Evolutionary conservation across 2,113 vertebrate species (phyloP).

Genomic region (Chloebia gouldiae): DNA sequence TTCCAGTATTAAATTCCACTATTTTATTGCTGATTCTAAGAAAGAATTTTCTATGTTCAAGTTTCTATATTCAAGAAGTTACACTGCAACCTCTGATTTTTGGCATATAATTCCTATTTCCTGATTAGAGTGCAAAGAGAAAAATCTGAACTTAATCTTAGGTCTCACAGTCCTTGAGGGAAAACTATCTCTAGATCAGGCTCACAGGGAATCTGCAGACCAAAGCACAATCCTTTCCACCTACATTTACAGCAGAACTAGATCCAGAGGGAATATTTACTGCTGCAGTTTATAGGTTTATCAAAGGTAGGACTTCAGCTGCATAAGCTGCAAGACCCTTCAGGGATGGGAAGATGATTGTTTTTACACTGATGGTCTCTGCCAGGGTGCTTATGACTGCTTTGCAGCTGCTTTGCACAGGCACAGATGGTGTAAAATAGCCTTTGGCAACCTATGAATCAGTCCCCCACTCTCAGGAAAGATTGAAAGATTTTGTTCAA

Average conservation of each 20-base stretch:
- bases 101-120: not conserved
- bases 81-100: not conserved
- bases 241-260: not conserved
- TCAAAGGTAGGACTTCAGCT: constrained; percentile 39
- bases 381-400: constrained; percentile 27
- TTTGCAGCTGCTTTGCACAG: constrained; percentile 36
- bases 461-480: not conserved
- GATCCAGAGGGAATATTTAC: constrained; percentile 16
- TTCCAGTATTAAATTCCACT: not conserved
- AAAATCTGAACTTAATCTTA: not conserved
- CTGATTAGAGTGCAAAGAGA: not conserved
- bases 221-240: not conserved
- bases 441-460: constrained; percentile 41
- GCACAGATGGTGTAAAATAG: constrained; percentile 54
- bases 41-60: not conserved
- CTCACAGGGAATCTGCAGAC: not conserved
- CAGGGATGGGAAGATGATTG: constrained; percentile 19
- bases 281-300: constrained; percentile 30
- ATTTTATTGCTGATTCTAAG: not conserved
- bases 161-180: not conserved
- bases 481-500: not conserved
- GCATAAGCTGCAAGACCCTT: constrained; percentile 6
- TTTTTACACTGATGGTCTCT: constrained; percentile 35
- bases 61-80: not conserved
- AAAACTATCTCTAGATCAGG: not conserved